Conservation (phyloP, 1,140 invertebrate genomes). For the Cyclina sinensis region DNA sequence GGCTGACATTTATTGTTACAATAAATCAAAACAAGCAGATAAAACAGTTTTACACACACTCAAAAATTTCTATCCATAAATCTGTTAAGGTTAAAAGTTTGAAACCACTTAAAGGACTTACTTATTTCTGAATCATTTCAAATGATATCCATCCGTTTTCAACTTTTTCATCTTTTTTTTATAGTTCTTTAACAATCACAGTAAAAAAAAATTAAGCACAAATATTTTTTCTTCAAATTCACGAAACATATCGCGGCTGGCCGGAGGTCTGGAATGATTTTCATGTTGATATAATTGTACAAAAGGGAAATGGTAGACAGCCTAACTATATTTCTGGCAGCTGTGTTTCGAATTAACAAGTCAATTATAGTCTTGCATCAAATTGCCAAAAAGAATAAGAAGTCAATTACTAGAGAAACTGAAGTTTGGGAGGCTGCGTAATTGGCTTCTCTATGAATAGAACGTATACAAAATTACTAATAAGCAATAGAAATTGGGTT, state of each 20-base stretch:
- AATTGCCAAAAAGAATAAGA: slow-evolving; percentile 71
- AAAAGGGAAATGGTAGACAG: slow-evolving; percentile 53
- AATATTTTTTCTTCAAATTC: no score
- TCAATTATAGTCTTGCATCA: slow-evolving; percentile 69
- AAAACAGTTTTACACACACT: no score
- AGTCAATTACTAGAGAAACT: slow-evolving; percentile 69
- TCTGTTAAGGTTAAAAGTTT: no score
- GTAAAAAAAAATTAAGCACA: no score
- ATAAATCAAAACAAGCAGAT: no score
- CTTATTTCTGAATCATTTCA: no score
- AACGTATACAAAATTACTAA: slow-evolving; percentile 62
- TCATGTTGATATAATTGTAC: slow-evolving; percentile 42
- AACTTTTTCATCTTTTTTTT: no score
- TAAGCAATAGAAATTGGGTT: slow-evolving; percentile 43
- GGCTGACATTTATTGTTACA: no score
- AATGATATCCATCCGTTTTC: no score
- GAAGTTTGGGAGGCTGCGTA: slow-evolving; percentile 55
- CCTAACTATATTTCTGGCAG: slow-evolving; percentile 50
- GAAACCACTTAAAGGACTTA: no score
- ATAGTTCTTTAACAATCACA: no score
- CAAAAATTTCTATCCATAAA: no score
- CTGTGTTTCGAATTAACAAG: slow-evolving; percentile 67
- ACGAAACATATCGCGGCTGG: neutral
- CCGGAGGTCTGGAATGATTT: slow-evolving; percentile 9
- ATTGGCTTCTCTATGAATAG: slow-evolving; percentile 64